Evolutionary conservation across 2,888 invertebrate genomes (phyloP).

Genomic region (Callosobruchus maculatus): DNA sequence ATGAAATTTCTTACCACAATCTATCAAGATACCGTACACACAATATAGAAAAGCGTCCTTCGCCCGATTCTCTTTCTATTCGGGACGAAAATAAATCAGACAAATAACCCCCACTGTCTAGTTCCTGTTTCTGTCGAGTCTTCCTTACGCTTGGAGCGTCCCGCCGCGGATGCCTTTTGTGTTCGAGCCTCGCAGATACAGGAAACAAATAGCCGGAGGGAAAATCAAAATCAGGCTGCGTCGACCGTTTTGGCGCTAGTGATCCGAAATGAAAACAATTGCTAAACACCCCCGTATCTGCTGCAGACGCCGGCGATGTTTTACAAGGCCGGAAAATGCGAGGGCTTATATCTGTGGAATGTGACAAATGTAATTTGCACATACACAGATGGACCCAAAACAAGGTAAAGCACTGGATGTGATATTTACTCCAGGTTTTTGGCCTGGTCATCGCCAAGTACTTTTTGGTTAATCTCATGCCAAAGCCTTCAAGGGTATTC

Average conservation of each 20-base stretch:
- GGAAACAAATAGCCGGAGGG: conserved; percentile 13
- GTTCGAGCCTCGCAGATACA: conserved; percentile 9
- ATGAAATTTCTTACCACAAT: neutral
- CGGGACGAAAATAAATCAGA: neutral
- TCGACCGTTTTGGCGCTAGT: neutral
- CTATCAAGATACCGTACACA: neutral
- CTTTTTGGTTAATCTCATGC: too few species aligned
- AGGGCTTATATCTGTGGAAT: too few species aligned
- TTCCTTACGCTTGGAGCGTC: neutral
- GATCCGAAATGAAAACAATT: conserved; percentile 17
- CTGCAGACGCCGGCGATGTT: conserved; percentile 17
- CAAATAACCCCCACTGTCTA: neutral
- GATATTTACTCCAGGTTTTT: too few species aligned
- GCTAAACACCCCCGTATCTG: conserved; percentile 12
- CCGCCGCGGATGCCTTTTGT: conserved; percentile 6
- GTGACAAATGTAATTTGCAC: too few species aligned
- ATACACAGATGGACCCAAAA: too few species aligned
- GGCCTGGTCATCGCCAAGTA: too few species aligned
- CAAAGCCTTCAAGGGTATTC: too few species aligned
- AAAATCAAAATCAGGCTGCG: conserved; percentile 16
- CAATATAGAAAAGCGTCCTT: neutral
- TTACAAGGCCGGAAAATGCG: too few species aligned
- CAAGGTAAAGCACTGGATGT: too few species aligned
- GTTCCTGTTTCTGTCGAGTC: neutral
- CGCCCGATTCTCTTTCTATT: neutral